These are phyloP conservation scores for Myrmecophaga tridactyla DNA, from an alignment of 2,113 vertebrate species.

Conservation along the genomic window DNA sequence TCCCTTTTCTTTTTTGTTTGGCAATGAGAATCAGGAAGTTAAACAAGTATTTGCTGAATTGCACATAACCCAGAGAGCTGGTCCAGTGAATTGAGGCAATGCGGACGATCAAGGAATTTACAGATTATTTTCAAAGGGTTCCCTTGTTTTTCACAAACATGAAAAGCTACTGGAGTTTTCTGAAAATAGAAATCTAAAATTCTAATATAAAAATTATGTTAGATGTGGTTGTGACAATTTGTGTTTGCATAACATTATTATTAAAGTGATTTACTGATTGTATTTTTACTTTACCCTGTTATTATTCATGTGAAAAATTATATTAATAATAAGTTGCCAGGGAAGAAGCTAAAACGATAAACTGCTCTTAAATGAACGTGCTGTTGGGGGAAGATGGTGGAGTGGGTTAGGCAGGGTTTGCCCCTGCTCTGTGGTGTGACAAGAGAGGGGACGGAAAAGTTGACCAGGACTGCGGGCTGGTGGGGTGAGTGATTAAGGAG, in stretches of 20 bases:
- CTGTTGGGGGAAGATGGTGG: no score
- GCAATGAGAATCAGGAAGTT: neutral
- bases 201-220: neutral
- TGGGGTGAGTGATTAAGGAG: no score
- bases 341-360: neutral
- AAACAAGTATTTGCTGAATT: neutral
- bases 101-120: neutral
- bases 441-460: no score
- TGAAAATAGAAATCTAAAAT: neutral
- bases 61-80: neutral
- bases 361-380: neutral
- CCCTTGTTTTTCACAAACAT: neutral
- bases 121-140: neutral
- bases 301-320: slow-evolving; percentile 7
- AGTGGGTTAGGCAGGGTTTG: no score
- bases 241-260: slow-evolving; percentile 10
- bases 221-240: neutral
- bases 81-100: neutral
- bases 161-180: neutral
- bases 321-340: slow-evolving; percentile 14
- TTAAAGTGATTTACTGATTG: neutral
- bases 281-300: neutral
- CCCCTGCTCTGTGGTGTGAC: no score
- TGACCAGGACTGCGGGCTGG: no score
- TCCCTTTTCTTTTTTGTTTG: neutral